A percentile compares a stretch with the other conserved stretches of the same genome.
Evolutionary conservation across 2,888 invertebrate species (phyloP).

Genomic region (Dicyrtomina minuta): DNA sequence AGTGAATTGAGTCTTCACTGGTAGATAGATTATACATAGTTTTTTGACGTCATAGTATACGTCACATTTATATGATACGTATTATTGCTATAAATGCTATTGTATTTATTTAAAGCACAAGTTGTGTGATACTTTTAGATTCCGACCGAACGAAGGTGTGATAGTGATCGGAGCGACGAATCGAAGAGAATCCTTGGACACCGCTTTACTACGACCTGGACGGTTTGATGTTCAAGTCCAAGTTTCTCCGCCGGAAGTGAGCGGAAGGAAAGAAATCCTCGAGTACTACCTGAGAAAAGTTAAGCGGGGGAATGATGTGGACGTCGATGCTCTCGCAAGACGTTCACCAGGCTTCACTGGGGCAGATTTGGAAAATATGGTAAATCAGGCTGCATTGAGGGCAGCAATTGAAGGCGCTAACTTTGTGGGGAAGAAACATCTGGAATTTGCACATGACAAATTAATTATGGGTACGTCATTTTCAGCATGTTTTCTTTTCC

Average conservation of each 20-base stretch:
- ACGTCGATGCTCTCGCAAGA: slow-evolving; percentile 79
- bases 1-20: too few species aligned
- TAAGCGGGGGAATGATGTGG: slow-evolving; percentile 65
- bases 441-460: slow-evolving; percentile 93
- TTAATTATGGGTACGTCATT: slow-evolving; percentile 80
- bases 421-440: slow-evolving; percentile 85
- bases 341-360: slow-evolving; percentile 97
- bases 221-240: slow-evolving; percentile 93
- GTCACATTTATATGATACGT: too few species aligned
- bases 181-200: too few species aligned
- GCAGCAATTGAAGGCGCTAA: slow-evolving; percentile 84
- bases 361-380: too few species aligned
- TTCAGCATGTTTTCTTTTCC: too few species aligned
- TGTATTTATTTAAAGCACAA: background rate
- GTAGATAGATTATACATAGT: too few species aligned
- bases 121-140: slow-evolving; percentile 57
- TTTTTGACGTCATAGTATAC: too few species aligned
- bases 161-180: too few species aligned
- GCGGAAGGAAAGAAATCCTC: slow-evolving; percentile 89
- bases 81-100: too few species aligned
- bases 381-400: too few species aligned
- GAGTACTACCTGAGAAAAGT: slow-evolving; percentile 82
- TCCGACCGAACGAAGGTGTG: slow-evolving; percentile 91
- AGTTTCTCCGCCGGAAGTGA: slow-evolving; percentile 83
- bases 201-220: slow-evolving; percentile 90